Conservation (phyloP, 2,797 vertebrate species). For the Siniperca scherzeri region DNA sequence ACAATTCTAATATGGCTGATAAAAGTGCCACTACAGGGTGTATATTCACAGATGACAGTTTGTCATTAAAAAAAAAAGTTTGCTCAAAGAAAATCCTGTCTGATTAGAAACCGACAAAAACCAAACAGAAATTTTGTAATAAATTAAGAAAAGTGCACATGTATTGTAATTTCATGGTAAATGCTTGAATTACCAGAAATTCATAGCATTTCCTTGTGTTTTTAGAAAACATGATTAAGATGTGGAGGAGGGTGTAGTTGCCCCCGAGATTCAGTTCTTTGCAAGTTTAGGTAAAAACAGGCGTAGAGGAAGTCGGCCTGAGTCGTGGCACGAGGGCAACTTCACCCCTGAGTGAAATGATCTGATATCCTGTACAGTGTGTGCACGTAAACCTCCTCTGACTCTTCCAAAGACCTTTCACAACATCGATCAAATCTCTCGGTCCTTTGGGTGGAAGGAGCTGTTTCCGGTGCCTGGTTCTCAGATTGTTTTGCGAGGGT, state of each 20-base stretch:
- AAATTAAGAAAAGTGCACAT: slow-evolving; percentile 63
- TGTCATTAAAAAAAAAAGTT: slow-evolving; percentile 57
- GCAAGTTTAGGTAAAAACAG: slow-evolving; percentile 32
- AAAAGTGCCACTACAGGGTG: slow-evolving; percentile 39
- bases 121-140: slow-evolving; percentile 8
- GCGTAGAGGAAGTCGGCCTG: slow-evolving; percentile 13
- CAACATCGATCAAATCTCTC: slow-evolving; percentile 1
- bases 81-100: slow-evolving; percentile 62
- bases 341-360: slow-evolving; percentile 32
- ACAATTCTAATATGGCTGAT: slow-evolving; percentile 37
- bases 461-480: slow-evolving; percentile 13
- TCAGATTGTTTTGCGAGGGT: slow-evolving; percentile 7
- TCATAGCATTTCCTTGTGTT: slow-evolving; percentile 15
- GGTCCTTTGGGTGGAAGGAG: slow-evolving; percentile 25
- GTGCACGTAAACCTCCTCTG: slow-evolving; percentile 9
- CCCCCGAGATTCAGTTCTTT: slow-evolving; percentile 16
- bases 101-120: slow-evolving; percentile 32
- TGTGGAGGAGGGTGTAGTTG: slow-evolving; percentile 32
- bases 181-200: slow-evolving; percentile 48
- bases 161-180: slow-evolving; percentile 28
- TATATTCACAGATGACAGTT: slow-evolving; percentile 37
- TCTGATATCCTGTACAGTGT: slow-evolving; percentile 21
- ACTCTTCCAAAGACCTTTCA: slow-evolving; percentile 4
- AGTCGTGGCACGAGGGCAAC: slow-evolving; percentile 26
- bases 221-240: slow-evolving; percentile 34